Base-by-base conservation (phyloP, 2,888 invertebrate genomes). In the Leptothorax acervorum region DNA sequence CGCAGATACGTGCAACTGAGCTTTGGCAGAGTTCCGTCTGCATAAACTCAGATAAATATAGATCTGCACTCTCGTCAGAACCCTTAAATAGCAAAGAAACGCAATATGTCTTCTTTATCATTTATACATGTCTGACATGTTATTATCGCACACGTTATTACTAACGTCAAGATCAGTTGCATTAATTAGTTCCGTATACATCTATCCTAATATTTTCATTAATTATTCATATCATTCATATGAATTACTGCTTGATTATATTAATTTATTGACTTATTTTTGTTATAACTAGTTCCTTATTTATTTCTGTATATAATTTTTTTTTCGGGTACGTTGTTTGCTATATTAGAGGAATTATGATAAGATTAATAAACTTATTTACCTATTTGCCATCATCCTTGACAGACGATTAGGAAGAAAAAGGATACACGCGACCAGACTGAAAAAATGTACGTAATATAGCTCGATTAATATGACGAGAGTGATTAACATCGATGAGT, bases 401-500 rank as follows among this genome's bases (percentile, higher is more conserved):
- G n/a, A 9, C n/a, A 42, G 45, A 66, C 2, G 45, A 55, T 28
- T 5, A 15, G 55, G 9, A 23, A 28, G 31, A 39, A 51, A 63
- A 65, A 66, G 28, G 42, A 28, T 65, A 35, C 15, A 3, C 15
- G 42, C 11, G 42, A 3, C 23, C 15, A n/a, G 31, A n/a, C 15
- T 65, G 18, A n/a, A 31, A 66, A 68, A 78, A 45, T 39, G 11
- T 53, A 39, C 18, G 28, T 55, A 57, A 68, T 57, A 68, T 45
- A 31, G 68, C 42, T 42, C 42, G 76, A 65, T 65, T 42, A 31
- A 31, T 45, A 39, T 31, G 31, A 42, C 9, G 31, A 57, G 68
- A 5, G 15, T 78, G 78, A 78, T 78, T 78, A 78, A 68, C 66
- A 78, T 78, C 68, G 66, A 66, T 68, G 78, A 78, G 78, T 78